Conservation (phyloP, 2,888 invertebrate genomes). For the Ophonus ardosiacus region DNA sequence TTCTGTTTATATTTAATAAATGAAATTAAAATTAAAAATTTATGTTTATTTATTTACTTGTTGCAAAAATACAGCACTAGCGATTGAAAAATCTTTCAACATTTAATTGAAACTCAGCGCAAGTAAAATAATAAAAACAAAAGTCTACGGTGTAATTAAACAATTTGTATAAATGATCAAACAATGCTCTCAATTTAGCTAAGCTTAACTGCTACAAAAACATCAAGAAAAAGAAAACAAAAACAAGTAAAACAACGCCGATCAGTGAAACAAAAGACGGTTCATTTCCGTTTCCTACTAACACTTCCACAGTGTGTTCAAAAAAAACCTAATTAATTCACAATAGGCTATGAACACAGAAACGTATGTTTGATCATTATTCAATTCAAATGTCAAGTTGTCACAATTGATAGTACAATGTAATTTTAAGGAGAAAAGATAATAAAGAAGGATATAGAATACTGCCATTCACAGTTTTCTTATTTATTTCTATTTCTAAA, state of each 20-base stretch:
- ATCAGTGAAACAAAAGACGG: slow-evolving; percentile 40
- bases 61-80: background rate
- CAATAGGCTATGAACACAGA: too few relatives aligned
- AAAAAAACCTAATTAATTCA: too few relatives aligned
- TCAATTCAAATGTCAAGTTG: too few relatives aligned
- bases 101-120: slow-evolving; percentile 1
- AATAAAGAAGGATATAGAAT: too few relatives aligned
- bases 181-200: slow-evolving; percentile 23
- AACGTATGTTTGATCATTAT: too few relatives aligned
- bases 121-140: background rate
- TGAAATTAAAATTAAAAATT: slow-evolving; percentile 19
- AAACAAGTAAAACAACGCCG: slow-evolving; percentile 21
- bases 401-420: too few relatives aligned
- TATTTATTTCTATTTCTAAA: too few relatives aligned
- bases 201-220: slow-evolving; percentile 3
- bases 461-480: too few relatives aligned
- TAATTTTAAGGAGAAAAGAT: too few relatives aligned
- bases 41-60: slow-evolving; percentile 8
- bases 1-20: slow-evolving; percentile 10
- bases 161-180: slow-evolving; percentile 31
- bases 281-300: slow-evolving; percentile 31
- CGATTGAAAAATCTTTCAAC: background rate
- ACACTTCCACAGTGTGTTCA: slow-evolving; percentile 33
- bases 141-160: slow-evolving; percentile 1
- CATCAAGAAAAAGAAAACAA: slow-evolving; percentile 27